Conservation (phyloP, 2,113 vertebrate species). For the Oncorhynchus tshawytscha region DNA sequence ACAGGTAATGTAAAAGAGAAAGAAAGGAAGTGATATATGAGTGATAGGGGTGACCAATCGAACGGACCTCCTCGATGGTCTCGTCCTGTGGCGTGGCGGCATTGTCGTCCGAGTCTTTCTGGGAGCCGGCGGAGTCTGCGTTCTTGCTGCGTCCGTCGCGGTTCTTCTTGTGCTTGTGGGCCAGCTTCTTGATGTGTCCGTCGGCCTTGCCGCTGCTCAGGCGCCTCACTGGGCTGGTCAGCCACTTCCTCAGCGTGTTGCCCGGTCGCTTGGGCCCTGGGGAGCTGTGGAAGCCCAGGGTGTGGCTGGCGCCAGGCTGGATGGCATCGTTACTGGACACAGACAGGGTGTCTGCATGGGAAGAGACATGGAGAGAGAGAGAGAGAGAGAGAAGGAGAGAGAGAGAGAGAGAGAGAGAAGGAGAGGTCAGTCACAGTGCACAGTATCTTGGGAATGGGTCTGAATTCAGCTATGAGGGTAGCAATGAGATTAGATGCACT, state of each 20-base stretch:
- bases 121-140: constrained; percentile 81
- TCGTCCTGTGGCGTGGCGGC: constrained; percentile 95
- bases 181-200: constrained; percentile 93
- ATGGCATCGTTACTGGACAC: constrained; percentile 94
- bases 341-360: constrained; percentile 84
- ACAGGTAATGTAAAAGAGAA: neutral
- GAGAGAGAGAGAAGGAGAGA: neutral
- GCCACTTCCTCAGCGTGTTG: constrained; percentile 96
- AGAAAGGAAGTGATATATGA: neutral
- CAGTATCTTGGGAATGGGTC: neutral
- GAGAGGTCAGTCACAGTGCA: neutral
- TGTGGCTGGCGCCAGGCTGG: constrained; percentile 87
- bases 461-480: neutral
- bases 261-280: constrained; percentile 96
- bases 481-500: too few relatives aligned
- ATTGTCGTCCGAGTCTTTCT: constrained; percentile 96
- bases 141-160: constrained; percentile 92
- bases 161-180: constrained; percentile 97
- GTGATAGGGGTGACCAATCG: constrained; percentile 58
- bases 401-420: too few relatives aligned
- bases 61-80: constrained; percentile 89
- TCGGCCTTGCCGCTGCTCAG: constrained; percentile 98
- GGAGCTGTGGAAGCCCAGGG: constrained; percentile 90
- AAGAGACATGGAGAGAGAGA: neutral
- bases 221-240: constrained; percentile 93